Conservation (phyloP, 2,113 vertebrate species). For the Artemisiospiza belli region DNA sequence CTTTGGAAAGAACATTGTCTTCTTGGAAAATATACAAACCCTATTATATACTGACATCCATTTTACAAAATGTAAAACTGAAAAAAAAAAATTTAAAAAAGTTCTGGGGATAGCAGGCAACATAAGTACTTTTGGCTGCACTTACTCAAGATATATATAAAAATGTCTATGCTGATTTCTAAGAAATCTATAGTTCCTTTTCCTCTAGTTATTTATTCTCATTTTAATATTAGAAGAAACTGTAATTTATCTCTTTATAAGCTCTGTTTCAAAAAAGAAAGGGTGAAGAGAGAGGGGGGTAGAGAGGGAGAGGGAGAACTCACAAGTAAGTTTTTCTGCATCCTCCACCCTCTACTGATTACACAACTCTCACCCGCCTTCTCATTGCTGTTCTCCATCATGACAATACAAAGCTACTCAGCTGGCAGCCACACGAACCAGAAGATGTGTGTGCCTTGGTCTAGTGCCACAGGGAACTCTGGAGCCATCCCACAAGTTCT, state of each 20-base stretch:
- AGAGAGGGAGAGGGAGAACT: background rate
- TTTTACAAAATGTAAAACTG: background rate
- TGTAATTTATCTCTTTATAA: background rate
- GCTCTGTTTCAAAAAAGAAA: background rate
- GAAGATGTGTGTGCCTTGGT: background rate
- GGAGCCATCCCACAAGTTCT: background rate
- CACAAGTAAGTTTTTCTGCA: background rate
- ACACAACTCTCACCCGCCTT: background rate
- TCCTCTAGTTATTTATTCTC: background rate
- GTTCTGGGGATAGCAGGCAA: background rate
- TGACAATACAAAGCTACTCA: background rate
- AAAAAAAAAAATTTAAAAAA: background rate
- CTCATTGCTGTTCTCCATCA: background rate
- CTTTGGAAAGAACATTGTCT: background rate
- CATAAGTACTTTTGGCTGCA: background rate
- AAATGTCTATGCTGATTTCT: background rate
- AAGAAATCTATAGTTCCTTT: background rate
- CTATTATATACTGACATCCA: background rate
- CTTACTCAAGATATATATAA: background rate
- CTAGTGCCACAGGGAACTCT: accelerated
- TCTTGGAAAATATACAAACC: background rate
- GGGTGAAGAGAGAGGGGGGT: accelerated
- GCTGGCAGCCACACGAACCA: background rate
- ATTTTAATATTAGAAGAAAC: background rate
- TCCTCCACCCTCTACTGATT: background rate